Percentiles rank a stretch among this genome's conserved stretches.
Evolutionary conservation across 2,888 invertebrate species (phyloP).

Genomic region (Harpalus rubripes): DNA sequence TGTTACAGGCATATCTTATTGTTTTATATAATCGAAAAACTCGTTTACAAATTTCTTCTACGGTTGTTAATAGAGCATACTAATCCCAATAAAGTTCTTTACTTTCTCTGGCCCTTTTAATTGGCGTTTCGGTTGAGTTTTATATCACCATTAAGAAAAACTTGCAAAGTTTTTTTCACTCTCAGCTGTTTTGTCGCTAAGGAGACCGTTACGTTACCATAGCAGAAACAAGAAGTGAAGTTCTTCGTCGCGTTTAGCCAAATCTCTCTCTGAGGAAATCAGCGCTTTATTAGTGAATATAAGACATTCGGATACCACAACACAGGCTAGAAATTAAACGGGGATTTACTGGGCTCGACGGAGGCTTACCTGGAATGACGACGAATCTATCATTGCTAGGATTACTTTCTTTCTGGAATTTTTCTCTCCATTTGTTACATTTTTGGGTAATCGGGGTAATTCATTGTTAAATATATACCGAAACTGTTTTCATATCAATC

Average conservation of each 20-base stretch:
- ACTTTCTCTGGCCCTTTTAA: constrained; percentile 45
- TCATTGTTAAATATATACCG: too few relatives aligned
- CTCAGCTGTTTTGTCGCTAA: constrained; percentile 56
- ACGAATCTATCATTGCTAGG: constrained; percentile 26
- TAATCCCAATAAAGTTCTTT: constrained; percentile 35
- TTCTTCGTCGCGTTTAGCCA: constrained; percentile 42
- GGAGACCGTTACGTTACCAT: background rate
- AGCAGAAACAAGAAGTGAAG: background rate
- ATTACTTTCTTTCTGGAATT: background rate
- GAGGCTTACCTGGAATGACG: constrained; percentile 15
- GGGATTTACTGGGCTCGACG: constrained; percentile 1
- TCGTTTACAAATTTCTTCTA: too few relatives aligned
- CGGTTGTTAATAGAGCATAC: background rate
- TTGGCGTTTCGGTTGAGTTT: constrained; percentile 19
- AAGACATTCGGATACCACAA: constrained; percentile 60
- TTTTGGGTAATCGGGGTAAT: background rate
- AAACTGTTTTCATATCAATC: too few relatives aligned
- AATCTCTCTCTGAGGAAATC: constrained; percentile 65
- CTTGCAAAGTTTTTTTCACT: constrained; percentile 40
- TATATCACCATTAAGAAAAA: constrained; percentile 50
- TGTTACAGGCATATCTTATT: too few relatives aligned
- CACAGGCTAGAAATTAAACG: constrained; percentile 34
- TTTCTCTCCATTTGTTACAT: background rate
- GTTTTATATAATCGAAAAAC: too few relatives aligned
- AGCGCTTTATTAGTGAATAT: constrained; percentile 60